Conservation (phyloP, 2,888 invertebrate genomes). For the Cataglyphis rosenhaueri region DNA sequence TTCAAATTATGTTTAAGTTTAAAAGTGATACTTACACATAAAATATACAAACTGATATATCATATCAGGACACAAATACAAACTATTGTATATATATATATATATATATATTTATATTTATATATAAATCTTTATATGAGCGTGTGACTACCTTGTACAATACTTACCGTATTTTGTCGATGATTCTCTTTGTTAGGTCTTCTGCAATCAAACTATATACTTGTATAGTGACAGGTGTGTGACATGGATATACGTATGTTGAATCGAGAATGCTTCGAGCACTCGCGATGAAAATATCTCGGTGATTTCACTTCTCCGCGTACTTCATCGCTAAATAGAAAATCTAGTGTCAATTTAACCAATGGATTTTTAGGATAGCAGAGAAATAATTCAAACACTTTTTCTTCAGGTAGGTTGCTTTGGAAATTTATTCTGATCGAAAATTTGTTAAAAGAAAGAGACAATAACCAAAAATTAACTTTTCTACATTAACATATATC, state of each 20-base stretch:
- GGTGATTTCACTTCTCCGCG: background rate
- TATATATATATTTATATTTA: background rate
- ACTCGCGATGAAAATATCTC: background rate
- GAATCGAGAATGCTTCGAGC: background rate
- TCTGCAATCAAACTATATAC: background rate
- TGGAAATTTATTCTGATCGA: background rate
- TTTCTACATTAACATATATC: background rate
- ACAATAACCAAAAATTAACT: background rate
- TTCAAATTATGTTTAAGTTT: slow-evolving; percentile 4
- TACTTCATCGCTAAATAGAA: background rate
- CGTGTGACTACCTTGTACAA: background rate
- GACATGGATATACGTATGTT: background rate
- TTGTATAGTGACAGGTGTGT: slow-evolving; percentile 15
- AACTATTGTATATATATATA: background rate
- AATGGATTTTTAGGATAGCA: background rate
- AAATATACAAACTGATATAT: background rate
- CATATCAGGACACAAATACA: background rate
- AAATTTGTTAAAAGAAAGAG: background rate
- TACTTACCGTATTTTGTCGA: background rate
- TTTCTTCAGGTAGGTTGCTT: background rate
- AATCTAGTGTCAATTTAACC: background rate
- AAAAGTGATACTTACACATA: background rate
- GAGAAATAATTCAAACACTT: background rate
- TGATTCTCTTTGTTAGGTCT: background rate
- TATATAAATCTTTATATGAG: background rate